Base-by-base conservation (phyloP, 2,113 vertebrate genomes). In the Aldabrachelys gigantea region DNA sequence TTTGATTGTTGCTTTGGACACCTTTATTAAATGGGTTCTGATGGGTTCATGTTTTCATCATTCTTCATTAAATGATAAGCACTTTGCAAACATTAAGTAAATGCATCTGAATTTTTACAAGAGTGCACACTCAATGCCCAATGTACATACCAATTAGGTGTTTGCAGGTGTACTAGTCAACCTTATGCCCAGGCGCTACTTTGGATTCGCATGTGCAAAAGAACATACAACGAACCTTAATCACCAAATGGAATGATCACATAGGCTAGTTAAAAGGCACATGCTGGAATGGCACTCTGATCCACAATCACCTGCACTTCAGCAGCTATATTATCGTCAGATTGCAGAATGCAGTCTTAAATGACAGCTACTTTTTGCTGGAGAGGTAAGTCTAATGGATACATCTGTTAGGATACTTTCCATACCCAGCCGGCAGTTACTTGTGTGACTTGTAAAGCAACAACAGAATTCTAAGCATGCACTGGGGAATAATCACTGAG, bases 11-110 rank as follows among this genome's bases (percentile, higher is more conserved):
- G 2, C 84, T 65, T 86, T 80, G 47, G 91, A 83, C 47, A 12
- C 11, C 22, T 31, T 54, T n/a, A 1, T 54, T 65, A 87, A 89
- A 79, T 59, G 57, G 83, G 41, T n/a, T 47, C 44, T 89, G 19
- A 6, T 3, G 5, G 50, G 10, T 89, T 92, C 41, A 35, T 54
- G 41, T 31, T 92, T 50, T 65, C 91, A 91, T 49, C 0, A 13
- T 53, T 59, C 87, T 80, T 84, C 75, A 75, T 38, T 89, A 94
- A 94, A 94, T 89, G 11, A 91, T 80, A 62, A 88, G 56, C 72
- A 89, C 59, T 89, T 96, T 92, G 29, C 57, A 87, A 91, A 38
- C 87, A 53, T 52, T 2, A 35, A 89, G 86, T 44, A 84, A 94
- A 85, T 25, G 41, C 19, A 54, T 31, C 86, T 90, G 84, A 38